These are phyloP conservation scores for Biston betularia DNA, from an alignment of 2,888 invertebrate genomes.

Conservation along the genomic window DNA sequence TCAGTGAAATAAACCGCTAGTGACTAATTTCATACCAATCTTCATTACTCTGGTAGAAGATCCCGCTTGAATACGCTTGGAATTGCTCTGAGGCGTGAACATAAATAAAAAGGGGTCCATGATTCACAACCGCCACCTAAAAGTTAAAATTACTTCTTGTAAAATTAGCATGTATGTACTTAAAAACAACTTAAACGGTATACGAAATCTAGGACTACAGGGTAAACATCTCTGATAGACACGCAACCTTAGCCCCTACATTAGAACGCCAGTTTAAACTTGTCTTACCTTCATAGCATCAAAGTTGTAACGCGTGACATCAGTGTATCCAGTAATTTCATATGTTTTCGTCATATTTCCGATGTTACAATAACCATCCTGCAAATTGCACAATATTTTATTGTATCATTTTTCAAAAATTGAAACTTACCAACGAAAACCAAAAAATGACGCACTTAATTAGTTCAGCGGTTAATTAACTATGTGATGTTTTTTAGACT, in stretches of 20 bases:
- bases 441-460: too few relatives aligned
- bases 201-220: too few relatives aligned
- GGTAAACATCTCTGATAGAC: too few relatives aligned
- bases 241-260: too few relatives aligned
- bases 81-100: conserved; percentile 90
- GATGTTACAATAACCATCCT: conserved; percentile 94
- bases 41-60: conserved; percentile 35
- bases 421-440: too few relatives aligned
- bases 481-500: too few relatives aligned
- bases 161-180: too few relatives aligned
- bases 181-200: too few relatives aligned
- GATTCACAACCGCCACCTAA: conserved; percentile 90
- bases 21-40: not conserved
- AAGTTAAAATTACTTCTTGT: not conserved
- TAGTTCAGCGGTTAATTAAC: too few relatives aligned
- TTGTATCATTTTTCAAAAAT: not conserved
- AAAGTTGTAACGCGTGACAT: conserved; percentile 90
- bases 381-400: conserved; percentile 39
- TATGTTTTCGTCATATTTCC: conserved; percentile 88
- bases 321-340: conserved; percentile 91
- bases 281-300: conserved; percentile 87
- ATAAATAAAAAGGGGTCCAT: conserved; percentile 95
- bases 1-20: too few relatives aligned
- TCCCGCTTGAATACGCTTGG: conserved; percentile 58
- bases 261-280: too few relatives aligned